These are phyloP conservation scores for Leucoraja erinaceus DNA, from an alignment of 2,113 vertebrate species.

Conservation along the genomic window DNA sequence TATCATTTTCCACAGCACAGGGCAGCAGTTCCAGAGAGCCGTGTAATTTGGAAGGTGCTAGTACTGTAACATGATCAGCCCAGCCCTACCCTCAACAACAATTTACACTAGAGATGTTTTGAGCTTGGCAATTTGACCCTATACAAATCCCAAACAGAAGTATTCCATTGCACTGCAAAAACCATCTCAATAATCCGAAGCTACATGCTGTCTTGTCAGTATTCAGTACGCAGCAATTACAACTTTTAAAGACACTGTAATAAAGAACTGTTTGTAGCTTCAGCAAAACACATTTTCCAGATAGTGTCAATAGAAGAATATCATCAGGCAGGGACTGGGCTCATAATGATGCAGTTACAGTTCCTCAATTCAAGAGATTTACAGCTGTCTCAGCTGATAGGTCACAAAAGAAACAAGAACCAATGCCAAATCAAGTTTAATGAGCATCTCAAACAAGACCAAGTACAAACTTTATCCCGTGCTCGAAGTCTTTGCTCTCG, in stretches of 20 bases:
- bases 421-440: neutral
- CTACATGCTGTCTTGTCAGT: neutral
- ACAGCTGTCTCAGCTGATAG: neutral
- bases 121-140: slow-evolving; percentile 1
- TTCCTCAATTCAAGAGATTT: neutral
- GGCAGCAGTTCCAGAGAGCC: neutral
- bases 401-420: neutral
- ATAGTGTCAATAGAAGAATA: neutral
- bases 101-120: slow-evolving; percentile 32
- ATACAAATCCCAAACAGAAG: neutral
- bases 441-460: neutral
- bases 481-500: neutral
- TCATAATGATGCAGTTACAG: neutral
- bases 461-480: neutral
- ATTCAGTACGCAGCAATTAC: neutral
- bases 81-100: slow-evolving; percentile 16
- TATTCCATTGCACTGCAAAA: neutral
- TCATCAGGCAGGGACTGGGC: neutral
- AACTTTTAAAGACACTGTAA: neutral
- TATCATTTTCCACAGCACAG: neutral
- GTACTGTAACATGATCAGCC: slow-evolving; percentile 13
- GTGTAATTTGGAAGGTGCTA: neutral
- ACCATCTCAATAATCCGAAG: slow-evolving; percentile 9
- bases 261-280: neutral
- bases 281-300: neutral